phyloP scores from a whole-genome alignment of 2,113 vertebrate genomes.

The Phoxinus phoxinus region DNA sequence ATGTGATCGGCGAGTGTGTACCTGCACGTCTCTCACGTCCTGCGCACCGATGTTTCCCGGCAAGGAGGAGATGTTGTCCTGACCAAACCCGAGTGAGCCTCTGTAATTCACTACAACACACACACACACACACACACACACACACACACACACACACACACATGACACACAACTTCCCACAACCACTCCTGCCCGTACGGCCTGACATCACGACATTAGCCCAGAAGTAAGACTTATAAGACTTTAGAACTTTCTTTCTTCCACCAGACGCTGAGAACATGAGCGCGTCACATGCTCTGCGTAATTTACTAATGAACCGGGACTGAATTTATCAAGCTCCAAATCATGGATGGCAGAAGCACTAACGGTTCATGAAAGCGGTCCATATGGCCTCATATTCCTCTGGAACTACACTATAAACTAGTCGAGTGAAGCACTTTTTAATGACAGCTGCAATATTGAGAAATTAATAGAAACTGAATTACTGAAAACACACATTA shows the following conservation, averaged over 20 bases:
- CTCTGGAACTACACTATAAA: too few species aligned
- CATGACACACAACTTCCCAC: background rate
- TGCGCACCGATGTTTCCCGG: constrained; percentile 88
- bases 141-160: constrained; percentile 17
- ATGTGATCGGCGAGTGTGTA: constrained; percentile 58
- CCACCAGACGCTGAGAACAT: too few species aligned
- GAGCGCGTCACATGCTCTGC: too few species aligned
- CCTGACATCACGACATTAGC: background rate
- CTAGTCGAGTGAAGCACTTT: too few species aligned
- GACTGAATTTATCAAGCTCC: too few species aligned
- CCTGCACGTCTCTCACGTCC: constrained; percentile 93
- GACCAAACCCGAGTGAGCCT: constrained; percentile 90
- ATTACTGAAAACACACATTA: too few species aligned
- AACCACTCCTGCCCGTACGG: background rate
- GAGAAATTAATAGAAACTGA: too few species aligned
- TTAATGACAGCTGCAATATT: too few species aligned
- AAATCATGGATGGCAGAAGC: background rate
- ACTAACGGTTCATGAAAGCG: background rate
- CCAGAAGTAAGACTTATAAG: too few species aligned
- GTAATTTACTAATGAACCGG: background rate
- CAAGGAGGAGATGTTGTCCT: constrained; percentile 87
- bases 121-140: too few species aligned
- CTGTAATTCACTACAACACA: constrained; percentile 89
- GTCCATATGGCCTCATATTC: too few species aligned
- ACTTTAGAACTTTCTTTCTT: too few species aligned